phyloP scores from a whole-genome alignment of 37 sponge, comb jelly and placozoan species.

The Agelas oroides region DNA sequence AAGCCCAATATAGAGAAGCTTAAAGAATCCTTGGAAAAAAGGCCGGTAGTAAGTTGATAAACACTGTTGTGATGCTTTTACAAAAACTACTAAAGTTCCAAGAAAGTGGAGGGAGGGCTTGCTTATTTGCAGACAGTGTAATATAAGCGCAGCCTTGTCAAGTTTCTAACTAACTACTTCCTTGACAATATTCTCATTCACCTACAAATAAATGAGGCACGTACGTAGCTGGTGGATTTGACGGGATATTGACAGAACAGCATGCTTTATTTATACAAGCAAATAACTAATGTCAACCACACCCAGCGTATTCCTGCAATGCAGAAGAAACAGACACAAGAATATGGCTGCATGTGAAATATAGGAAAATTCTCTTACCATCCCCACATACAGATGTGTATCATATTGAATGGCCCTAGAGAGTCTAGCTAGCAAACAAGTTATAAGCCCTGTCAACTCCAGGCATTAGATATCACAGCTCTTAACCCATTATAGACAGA shows the following conservation, averaged over 20 bases:
- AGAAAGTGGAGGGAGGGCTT: slow-evolving; percentile 3
- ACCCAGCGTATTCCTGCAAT: slow-evolving; percentile 2
- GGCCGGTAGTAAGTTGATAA: neutral
- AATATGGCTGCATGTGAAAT: slow-evolving; percentile 25
- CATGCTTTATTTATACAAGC: slow-evolving; percentile 1
- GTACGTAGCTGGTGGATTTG: slow-evolving; percentile 14
- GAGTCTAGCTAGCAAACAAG: neutral
- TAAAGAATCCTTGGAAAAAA: no score
- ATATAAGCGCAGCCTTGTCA: neutral
- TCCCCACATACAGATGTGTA: slow-evolving; percentile 43
- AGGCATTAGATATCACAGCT: neutral
- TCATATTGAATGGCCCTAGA: slow-evolving; percentile 13
- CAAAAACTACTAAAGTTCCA: neutral
- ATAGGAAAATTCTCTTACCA: neutral
- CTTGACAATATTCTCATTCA: neutral
- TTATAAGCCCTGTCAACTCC: neutral
- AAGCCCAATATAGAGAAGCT: no score
- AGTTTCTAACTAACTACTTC: neutral
- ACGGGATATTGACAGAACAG: neutral
- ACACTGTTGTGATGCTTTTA: slow-evolving; percentile 5
- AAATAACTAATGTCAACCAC: neutral
- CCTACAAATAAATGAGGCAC: neutral
- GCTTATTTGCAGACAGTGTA: slow-evolving; percentile 27
- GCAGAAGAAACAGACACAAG: slow-evolving; percentile 43
- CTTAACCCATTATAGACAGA: no score